Percentiles rank a stretch among this genome's conserved stretches.
These are phyloP conservation scores for Drosophila seclusa DNA, from an alignment of 2,888 invertebrate species.

Conservation along the genomic window DNA sequence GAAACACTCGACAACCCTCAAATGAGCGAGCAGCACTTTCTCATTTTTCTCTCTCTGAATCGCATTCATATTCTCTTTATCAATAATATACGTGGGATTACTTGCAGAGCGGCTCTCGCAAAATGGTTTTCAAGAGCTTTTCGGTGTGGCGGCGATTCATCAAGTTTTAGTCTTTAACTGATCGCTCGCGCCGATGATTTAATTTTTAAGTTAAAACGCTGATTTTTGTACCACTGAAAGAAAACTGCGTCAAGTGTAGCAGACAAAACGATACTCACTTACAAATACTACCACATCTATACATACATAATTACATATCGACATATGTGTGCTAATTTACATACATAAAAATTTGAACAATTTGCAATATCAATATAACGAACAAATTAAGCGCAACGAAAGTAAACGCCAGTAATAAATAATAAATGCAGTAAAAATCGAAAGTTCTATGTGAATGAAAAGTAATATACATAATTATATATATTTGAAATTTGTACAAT, in stretches of 20 bases:
- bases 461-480: conserved; percentile 16
- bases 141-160: conserved; percentile 64
- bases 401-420: conserved; percentile 20
- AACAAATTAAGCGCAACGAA: conserved; percentile 43
- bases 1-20: conserved; percentile 46
- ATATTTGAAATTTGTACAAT: conserved; percentile 5
- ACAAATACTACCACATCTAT: conserved; percentile 39
- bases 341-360: conserved; percentile 26
- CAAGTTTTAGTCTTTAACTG: conserved; percentile 83
- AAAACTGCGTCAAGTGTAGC: conserved; percentile 58
- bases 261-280: conserved; percentile 63
- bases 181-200: conserved; percentile 85
- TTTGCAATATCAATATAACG: conserved; percentile 46
- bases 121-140: conserved; percentile 52
- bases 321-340: conserved; percentile 38
- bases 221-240: conserved; percentile 47
- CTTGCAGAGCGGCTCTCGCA: conserved; percentile 19
- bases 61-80: conserved; percentile 5
- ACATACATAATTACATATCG: conserved; percentile 29
- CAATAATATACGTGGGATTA: conserved; percentile 29
- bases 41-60: conserved; percentile 2
- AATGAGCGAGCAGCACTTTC: conserved; percentile 10
- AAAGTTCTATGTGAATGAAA: conserved; percentile 44
- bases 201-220: conserved; percentile 82
- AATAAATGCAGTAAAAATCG: conserved; percentile 39